phyloP scores from a whole-genome alignment of 92 coral and sea anemone species.

The Galaxea fascicularis region DNA sequence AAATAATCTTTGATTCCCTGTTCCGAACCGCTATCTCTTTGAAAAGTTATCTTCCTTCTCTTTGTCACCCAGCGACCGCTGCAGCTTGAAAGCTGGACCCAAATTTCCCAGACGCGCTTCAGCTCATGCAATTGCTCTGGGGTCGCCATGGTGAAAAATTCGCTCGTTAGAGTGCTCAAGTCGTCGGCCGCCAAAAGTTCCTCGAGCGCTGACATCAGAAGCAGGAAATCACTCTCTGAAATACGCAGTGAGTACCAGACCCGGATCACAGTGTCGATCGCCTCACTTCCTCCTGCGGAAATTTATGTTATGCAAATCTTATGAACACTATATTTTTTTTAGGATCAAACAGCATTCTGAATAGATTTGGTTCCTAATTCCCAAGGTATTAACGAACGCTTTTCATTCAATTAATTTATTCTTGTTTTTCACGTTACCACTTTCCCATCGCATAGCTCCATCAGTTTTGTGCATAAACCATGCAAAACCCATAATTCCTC shows the following conservation, averaged over 20 bases:
- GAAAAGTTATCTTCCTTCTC: background rate
- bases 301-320: no score
- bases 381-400: no score
- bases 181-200: slow-evolving; percentile 48
- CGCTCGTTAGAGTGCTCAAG: slow-evolving; percentile 52
- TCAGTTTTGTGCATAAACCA: no score
- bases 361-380: no score
- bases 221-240: slow-evolving; percentile 4
- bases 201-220: slow-evolving; percentile 55
- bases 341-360: no score
- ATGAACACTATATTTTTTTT: no score
- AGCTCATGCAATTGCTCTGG: slow-evolving; percentile 59
- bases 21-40: background rate
- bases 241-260: slow-evolving; percentile 45
- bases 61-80: slow-evolving; percentile 10
- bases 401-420: no score
- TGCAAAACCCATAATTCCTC: no score
- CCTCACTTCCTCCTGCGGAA: slow-evolving; percentile 25
- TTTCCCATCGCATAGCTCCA: no score
- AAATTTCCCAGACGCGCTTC: slow-evolving; percentile 68
- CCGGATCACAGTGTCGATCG: slow-evolving; percentile 12
- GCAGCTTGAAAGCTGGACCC: slow-evolving; percentile 52
- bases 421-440: no score
- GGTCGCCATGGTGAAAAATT: slow-evolving; percentile 47
- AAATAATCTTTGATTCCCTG: background rate